Evolutionary conservation across 2,113 vertebrate genomes (phyloP).

Genomic region (Callospermophilus lateralis): DNA sequence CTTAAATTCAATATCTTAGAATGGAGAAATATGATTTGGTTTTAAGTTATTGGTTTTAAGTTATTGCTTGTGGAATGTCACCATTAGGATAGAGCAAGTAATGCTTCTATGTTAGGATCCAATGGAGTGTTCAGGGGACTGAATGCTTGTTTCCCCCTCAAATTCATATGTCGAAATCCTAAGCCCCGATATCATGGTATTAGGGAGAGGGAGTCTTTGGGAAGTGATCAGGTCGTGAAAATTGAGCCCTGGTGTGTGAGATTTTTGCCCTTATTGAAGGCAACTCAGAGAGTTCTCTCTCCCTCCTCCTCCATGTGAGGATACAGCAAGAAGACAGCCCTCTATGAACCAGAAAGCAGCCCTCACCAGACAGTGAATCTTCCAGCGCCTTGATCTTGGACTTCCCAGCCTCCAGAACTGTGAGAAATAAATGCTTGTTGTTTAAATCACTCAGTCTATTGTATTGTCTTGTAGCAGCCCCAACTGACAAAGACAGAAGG

Average conservation of each 20-base stretch:
- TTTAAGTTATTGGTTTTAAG: no score
- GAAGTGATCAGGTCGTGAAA: not conserved
- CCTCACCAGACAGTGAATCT: not conserved
- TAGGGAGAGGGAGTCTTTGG: not conserved
- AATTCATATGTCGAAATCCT: not conserved
- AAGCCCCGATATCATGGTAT: not conserved
- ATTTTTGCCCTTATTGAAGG: not conserved
- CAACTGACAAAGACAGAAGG: not conserved
- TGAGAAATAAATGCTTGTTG: slow-evolving; percentile 32
- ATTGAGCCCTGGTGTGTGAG: not conserved
- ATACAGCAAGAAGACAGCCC: not conserved
- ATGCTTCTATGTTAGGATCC: not conserved
- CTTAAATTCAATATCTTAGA: not conserved
- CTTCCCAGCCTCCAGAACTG: not conserved
- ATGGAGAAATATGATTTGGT: not conserved
- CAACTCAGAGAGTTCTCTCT: not conserved
- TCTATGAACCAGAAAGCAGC: not conserved
- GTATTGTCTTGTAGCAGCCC: not conserved
- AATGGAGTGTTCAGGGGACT: not conserved
- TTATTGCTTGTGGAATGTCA: not conserved
- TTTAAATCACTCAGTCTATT: not conserved
- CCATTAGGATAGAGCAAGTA: not conserved
- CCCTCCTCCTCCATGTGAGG: not conserved
- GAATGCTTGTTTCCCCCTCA: not conserved
- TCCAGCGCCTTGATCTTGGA: not conserved